Base-by-base conservation (phyloP, 2,888 invertebrate genomes). In the Lamellibrachia columna region DNA sequence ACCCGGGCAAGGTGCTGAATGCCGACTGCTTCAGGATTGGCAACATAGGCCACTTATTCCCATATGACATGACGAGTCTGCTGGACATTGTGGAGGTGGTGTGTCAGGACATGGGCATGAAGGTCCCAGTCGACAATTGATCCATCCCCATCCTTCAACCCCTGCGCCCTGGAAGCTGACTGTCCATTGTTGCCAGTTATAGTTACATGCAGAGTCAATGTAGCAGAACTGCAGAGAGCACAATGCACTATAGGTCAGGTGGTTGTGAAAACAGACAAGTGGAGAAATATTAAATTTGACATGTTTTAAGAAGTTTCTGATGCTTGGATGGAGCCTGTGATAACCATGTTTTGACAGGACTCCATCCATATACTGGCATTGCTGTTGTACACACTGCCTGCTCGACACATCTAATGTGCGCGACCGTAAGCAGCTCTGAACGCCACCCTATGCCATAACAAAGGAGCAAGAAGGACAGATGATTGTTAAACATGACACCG, bases 1-100 rank as follows among this genome's bases (percentile, higher is more conserved):
- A 97, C 94, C 97, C 97, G 11, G 97, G 97, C 4, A 97, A 97
- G 95, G 96, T 97, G 60, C 95, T 96, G 40, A 95, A 96, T 90
- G 96, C 96, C 0, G 96, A 97, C 93, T 97, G 96, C 93, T 97
- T 97, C 95, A 96, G 97, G 4, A 96, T 97, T 92, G 97, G 97
- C 91, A 97, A 96, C 95, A 97, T 97, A 92, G 97, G 97, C 2
- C 95, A 97, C 93, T 94, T 97, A 52, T 96, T 95, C 93, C 96
- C 96, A 0, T 94, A 95, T 6, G 97, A 97, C 94, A 96, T 97
- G 96, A 92, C 94, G 28, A 94, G 95, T 53, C 95, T 97, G 90
- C 94, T 97, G 28, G 91, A 93, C 7, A 96, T 96, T 94, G 96
- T 97, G 22, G 94, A 95, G 93, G 94, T 95, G 90, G 96, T 97